Conservation (phyloP, 2,113 vertebrate species). For the Cyanistes caeruleus region DNA sequence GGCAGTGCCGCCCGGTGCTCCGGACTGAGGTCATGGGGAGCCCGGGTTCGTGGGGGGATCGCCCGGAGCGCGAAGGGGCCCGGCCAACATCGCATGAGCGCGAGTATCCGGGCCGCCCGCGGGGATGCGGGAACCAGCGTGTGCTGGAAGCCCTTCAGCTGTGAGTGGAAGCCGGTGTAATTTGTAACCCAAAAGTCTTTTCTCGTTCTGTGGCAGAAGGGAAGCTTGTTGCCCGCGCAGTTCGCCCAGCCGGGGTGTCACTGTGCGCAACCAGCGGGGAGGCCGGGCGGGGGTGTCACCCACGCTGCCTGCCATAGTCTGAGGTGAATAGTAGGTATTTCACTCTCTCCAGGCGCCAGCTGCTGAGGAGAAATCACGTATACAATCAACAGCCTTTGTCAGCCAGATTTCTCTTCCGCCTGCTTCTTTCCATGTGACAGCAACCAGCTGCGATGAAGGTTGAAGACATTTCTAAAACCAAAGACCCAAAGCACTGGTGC, state of each 20-base stretch:
- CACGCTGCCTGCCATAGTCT: fast-evolving
- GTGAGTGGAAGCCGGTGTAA: background rate
- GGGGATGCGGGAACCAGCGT: fast-evolving
- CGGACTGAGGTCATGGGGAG: background rate
- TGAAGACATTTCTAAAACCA: background rate
- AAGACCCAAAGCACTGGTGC: background rate
- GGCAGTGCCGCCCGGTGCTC: background rate
- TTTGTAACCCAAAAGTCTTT: background rate
- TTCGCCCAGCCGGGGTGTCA: no score
- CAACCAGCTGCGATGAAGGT: background rate
- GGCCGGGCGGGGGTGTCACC: background rate
- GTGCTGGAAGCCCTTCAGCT: background rate
- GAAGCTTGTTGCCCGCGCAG: fast-evolving
- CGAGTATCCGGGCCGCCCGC: background rate
- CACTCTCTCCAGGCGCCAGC: background rate
- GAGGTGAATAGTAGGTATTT: background rate
- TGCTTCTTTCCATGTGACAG: background rate
- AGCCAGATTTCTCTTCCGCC: background rate
- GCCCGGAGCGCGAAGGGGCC: no score
- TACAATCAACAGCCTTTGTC: background rate
- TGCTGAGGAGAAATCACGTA: background rate
- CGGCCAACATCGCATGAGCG: fast-evolving
- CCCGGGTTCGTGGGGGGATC: fast-evolving
- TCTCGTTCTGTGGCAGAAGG: background rate
- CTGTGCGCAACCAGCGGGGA: background rate